phyloP scores from a whole-genome alignment of 2,113 vertebrate genomes.

The Plecotus auritus region DNA sequence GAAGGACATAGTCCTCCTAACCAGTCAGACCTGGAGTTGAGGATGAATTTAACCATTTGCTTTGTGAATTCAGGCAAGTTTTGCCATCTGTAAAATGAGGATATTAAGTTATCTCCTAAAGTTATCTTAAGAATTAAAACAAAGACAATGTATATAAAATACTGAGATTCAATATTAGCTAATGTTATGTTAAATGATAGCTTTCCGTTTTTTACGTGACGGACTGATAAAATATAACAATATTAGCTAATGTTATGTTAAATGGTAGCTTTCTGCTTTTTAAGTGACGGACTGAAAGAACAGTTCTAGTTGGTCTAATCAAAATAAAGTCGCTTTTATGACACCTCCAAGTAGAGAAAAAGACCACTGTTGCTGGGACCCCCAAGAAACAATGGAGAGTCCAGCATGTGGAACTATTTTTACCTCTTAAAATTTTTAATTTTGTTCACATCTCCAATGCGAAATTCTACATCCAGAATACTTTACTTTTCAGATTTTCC shows the following conservation, averaged over 20 bases:
- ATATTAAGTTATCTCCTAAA: background rate
- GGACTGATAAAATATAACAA: background rate
- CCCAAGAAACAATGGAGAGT: background rate
- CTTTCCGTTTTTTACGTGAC: background rate
- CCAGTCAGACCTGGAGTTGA: background rate
- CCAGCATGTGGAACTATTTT: fast-evolving
- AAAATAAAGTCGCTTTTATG: background rate
- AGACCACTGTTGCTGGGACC: background rate
- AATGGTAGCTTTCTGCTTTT: background rate
- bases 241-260: background rate
- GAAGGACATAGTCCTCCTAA: background rate
- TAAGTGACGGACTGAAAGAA: background rate
- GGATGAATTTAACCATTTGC: background rate
- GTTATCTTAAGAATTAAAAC: background rate
- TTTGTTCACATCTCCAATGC: background rate
- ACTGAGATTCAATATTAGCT: background rate
- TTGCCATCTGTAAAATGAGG: background rate
- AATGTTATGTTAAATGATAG: background rate
- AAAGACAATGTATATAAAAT: background rate
- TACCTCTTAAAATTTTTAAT: background rate
- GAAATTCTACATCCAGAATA: background rate
- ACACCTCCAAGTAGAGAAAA: background rate
- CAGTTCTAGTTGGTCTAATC: background rate
- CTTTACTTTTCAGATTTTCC: background rate
- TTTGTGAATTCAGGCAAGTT: background rate